Evolutionary conservation across 53 echinoderm and acorn worm species (phyloP).

Genomic region (Echinometra lucunter): DNA sequence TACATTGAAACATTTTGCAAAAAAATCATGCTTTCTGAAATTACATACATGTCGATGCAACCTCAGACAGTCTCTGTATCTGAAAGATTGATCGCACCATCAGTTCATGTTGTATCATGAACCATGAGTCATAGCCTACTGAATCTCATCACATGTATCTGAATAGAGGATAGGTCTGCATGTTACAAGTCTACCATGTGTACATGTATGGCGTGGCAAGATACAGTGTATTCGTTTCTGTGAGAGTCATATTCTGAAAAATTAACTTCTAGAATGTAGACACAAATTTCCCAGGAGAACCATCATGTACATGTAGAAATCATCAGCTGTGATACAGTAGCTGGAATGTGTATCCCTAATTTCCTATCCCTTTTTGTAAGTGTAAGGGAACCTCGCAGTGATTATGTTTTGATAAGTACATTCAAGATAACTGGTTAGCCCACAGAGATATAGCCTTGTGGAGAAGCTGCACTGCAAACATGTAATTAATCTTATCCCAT

Average conservation of each 20-base stretch:
- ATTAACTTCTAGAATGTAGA: background rate
- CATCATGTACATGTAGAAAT: background rate
- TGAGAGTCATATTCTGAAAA: background rate
- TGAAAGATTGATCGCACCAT: background rate
- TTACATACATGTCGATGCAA: too few species aligned
- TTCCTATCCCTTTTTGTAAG: background rate
- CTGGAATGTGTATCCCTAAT: background rate
- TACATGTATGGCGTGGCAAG: background rate
- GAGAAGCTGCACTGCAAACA: background rate
- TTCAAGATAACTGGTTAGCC: background rate
- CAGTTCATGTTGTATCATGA: background rate
- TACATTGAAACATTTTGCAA: too few species aligned
- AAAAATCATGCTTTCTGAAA: too few species aligned
- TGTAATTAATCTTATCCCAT: background rate
- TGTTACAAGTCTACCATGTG: background rate
- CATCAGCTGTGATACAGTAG: background rate
- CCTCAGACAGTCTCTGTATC: background rate
- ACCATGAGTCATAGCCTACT: slow-evolving; percentile 1
- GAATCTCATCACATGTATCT: background rate
- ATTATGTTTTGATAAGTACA: background rate
- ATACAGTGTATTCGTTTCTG: background rate
- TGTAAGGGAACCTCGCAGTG: background rate
- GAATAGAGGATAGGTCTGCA: background rate
- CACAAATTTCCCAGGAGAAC: background rate
- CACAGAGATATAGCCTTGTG: background rate